phyloP scores from a whole-genome alignment of 2,888 invertebrate genomes.

The Cerastoderma edule region DNA sequence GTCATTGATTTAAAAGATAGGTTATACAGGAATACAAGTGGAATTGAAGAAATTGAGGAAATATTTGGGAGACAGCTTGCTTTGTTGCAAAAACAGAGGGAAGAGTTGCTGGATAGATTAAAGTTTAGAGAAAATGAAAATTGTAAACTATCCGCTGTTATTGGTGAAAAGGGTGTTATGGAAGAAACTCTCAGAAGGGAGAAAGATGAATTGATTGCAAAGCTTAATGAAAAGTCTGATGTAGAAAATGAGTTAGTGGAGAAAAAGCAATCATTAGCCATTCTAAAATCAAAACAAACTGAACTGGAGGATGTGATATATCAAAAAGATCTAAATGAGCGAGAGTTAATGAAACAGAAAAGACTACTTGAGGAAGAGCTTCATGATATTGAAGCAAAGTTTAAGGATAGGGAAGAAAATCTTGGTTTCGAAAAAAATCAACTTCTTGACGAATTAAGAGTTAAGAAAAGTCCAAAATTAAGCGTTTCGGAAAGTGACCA shows the following conservation, averaged over 20 bases:
- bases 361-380: constrained; percentile 76
- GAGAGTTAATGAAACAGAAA: constrained; percentile 76
- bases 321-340: constrained; percentile 76
- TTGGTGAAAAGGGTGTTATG: constrained; percentile 69
- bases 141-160: constrained; percentile 56
- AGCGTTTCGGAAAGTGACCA: constrained; percentile 41
- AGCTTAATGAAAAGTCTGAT: constrained; percentile 72
- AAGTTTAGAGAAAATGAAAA: constrained; percentile 64
- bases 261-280: constrained; percentile 69
- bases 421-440: constrained; percentile 73
- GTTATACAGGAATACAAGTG: constrained; percentile 51
- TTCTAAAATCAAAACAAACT: constrained; percentile 68
- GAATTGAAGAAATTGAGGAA: constrained; percentile 62
- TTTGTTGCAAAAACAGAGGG: constrained; percentile 74
- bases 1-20: constrained; percentile 70
- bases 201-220: constrained; percentile 70
- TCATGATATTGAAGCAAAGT: constrained; percentile 71
- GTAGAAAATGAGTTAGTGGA: constrained; percentile 70
- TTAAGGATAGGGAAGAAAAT: constrained; percentile 72
- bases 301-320: constrained; percentile 76
- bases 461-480: constrained; percentile 20
- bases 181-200: constrained; percentile 74
- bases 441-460: constrained; percentile 67
- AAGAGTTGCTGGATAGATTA: constrained; percentile 72
- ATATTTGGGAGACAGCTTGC: constrained; percentile 74